These are phyloP conservation scores for Zenarchopterus dispar DNA, from an alignment of 2,797 vertebrate species.

Conservation along the genomic window DNA sequence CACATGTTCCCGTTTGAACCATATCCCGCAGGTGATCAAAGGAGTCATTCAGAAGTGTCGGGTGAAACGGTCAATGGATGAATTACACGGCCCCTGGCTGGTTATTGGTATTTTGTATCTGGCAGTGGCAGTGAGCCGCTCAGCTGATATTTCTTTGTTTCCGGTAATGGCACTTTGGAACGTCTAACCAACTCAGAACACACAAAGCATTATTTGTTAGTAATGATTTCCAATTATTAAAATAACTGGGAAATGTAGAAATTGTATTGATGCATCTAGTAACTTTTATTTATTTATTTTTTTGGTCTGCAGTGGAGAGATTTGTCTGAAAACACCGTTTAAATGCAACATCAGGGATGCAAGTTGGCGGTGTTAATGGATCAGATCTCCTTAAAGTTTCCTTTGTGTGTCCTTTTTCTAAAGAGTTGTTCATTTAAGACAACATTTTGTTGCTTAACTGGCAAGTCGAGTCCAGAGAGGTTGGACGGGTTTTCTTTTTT, in stretches of 20 bases:
- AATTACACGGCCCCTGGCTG: constrained; percentile 38
- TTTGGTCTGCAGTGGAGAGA: neutral
- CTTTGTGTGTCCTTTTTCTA: neutral
- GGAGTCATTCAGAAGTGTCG: constrained; percentile 34
- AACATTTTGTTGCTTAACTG: constrained; percentile 46
- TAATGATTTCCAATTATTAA: neutral
- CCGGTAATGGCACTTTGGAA: neutral
- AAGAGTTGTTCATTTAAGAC: constrained; percentile 25
- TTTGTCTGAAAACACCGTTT: neutral
- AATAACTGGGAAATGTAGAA: too few relatives aligned
- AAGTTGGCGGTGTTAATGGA: too few relatives aligned
- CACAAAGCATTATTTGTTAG: neutral
- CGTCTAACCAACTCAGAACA: too few relatives aligned
- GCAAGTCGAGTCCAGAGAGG: constrained; percentile 67
- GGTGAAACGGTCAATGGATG: constrained; percentile 41
- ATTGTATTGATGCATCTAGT: neutral
- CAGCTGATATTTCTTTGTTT: constrained; percentile 24
- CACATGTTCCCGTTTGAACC: constrained; percentile 30
- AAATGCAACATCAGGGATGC: too few relatives aligned
- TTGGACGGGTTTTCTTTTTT: constrained; percentile 62
- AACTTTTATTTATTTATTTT: neutral
- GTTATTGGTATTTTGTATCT: too few relatives aligned
- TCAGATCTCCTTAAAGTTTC: too few relatives aligned
- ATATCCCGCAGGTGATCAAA: constrained; percentile 53
- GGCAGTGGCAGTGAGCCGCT: neutral